Evolutionary conservation across 2,113 vertebrate genomes (phyloP).

Genomic region (Prinia subflava): DNA sequence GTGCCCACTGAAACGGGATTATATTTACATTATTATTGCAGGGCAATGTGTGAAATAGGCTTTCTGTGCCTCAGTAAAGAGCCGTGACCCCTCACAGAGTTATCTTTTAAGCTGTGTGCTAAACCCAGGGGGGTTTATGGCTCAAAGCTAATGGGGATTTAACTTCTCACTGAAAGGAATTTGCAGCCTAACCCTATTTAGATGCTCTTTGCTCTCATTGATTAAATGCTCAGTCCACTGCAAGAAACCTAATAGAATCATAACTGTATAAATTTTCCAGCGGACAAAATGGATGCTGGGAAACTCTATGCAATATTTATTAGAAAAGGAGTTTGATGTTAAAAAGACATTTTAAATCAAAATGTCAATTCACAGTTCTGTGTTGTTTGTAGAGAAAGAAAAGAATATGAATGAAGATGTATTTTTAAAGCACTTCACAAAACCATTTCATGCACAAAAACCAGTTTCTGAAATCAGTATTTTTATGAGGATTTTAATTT

Average conservation of each 20-base stretch:
- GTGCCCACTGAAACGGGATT: conserved; percentile 50
- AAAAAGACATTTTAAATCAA: conserved; percentile 21
- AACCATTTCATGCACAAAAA: not conserved
- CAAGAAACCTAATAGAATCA: conserved; percentile 26
- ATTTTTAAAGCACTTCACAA: not conserved
- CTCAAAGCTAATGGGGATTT: conserved; percentile 59
- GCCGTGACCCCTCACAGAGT: conserved; percentile 16
- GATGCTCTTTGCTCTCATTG: conserved; percentile 52
- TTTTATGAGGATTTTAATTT: not conserved
- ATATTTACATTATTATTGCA: conserved; percentile 55
- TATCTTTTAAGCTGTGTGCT: conserved; percentile 52
- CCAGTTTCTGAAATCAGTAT: not conserved
- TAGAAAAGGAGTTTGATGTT: conserved; percentile 21
- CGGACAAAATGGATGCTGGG: conserved; percentile 9
- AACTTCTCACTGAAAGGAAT: conserved; percentile 52
- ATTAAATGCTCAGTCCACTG: conserved; percentile 36
- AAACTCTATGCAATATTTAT: conserved; percentile 25
- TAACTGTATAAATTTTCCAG: conserved; percentile 23
- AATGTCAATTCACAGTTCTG: not conserved
- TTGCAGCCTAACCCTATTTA: conserved; percentile 58
- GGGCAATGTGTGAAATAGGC: conserved; percentile 49
- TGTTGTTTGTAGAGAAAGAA: not conserved
- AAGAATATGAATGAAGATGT: not conserved
- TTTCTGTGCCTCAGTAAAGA: conserved; percentile 43
- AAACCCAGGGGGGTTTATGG: conserved; percentile 4